Base-by-base conservation (phyloP, 2,888 invertebrate species). In the Pyrochroa serraticornis region DNA sequence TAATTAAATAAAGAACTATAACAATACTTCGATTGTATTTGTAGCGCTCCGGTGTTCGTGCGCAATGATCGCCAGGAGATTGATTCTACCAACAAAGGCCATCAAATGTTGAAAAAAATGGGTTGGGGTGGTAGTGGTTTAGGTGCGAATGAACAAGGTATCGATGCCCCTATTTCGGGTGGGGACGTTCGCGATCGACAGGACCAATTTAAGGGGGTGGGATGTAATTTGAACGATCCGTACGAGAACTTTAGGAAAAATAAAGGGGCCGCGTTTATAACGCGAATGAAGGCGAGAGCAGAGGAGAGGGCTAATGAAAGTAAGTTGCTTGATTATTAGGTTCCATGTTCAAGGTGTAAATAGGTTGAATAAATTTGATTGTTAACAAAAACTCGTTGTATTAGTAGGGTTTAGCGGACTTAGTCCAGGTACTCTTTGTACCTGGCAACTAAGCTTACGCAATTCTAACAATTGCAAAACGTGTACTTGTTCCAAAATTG, bases 201-300 rank as follows among this genome's bases (percentile, higher is more conserved):
- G 71, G 97, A 98, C 79, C 91, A 93, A 82, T 98, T 95, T 80
- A 96, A 85, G 85, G 98, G 98, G 62, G 88, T 98, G 58, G 98
- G 97, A 41, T 89, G 94, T 63, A 92, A 92, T 77, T 82, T 94
- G 60, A 93, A 93, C 75, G 97, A 97, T 82, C 97, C 97, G 0
- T 97, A 96, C 75, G 97, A 97, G 81, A 95, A 94, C 81, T 97
- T 97, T 81, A 87, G 97, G 68, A 97, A 97, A 82, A 94, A 92
- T 80, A 95, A 95, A 81, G 95, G 95, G 57, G 93, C 94, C 73
- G 94, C 95, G 67, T 95, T 95, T 82, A 95, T 95, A 62, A 93
- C 93, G 62, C 84, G 95, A 71, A 95, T 95, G 95, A 92, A 94
- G 77, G 92, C 93, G 39, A 84, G 95, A 75, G 92, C 92, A 10